Evolutionary conservation across 2,888 invertebrate species (phyloP).

Genomic region (Cepaea hortensis): DNA sequence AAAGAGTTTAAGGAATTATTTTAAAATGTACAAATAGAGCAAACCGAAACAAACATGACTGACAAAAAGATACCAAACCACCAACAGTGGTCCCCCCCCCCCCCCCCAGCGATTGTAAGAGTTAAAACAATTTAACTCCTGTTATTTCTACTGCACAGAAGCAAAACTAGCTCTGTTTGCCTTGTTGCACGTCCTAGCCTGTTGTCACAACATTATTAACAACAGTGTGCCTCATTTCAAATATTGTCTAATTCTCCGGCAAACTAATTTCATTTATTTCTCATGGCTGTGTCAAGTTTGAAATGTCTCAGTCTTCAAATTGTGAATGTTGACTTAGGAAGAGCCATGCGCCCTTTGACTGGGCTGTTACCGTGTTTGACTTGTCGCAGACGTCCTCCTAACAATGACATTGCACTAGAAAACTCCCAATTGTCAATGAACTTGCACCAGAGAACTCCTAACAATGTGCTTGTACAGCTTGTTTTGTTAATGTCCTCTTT

Average conservation of each 20-base stretch:
- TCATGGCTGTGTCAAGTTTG: neutral
- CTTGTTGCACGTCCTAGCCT: too few species aligned
- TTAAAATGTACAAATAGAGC: too few species aligned
- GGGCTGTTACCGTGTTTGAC: neutral
- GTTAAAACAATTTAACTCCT: too few species aligned
- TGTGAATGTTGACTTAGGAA: neutral
- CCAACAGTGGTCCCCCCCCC: too few species aligned
- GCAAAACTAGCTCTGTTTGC: too few species aligned
- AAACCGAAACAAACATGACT: too few species aligned
- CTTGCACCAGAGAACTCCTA: neutral
- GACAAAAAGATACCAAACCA: too few species aligned
- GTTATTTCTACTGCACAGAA: too few species aligned
- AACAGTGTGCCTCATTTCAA: neutral
- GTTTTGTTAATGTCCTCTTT: conserved; percentile 4
- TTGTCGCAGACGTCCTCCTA: neutral
- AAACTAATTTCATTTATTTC: neutral
- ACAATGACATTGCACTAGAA: conserved; percentile 5
- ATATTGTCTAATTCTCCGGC: neutral
- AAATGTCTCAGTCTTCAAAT: neutral
- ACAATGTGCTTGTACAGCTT: conserved; percentile 1
- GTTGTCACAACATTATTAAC: neutral
- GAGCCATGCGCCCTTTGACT: neutral
- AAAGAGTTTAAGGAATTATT: too few species aligned
- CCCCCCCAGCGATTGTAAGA: too few species aligned
- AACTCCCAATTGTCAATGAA: conserved; percentile 8